A percentile compares a stretch with the other conserved stretches of the same genome.
Evolutionary conservation across 1,140 invertebrate species (phyloP).

Genomic region (Drosophila micromelanica): DNA sequence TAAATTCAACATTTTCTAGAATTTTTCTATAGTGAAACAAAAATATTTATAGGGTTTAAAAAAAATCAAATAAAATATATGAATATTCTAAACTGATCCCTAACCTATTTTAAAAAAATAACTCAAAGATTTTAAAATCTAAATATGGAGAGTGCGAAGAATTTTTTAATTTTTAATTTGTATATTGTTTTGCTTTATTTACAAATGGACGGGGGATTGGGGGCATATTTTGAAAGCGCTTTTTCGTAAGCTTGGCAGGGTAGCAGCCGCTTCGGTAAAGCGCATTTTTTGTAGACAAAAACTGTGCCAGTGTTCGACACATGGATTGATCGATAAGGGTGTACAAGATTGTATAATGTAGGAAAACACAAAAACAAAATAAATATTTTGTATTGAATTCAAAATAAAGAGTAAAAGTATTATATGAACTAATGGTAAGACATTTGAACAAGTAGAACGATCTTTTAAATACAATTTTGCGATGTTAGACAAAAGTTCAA

Average conservation of each 20-base stretch:
- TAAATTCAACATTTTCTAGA: neutral
- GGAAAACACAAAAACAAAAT: constrained; percentile 2
- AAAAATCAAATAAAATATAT: too few species aligned
- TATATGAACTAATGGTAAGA: constrained; percentile 25
- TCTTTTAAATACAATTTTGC: constrained; percentile 25
- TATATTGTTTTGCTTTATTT: constrained; percentile 18
- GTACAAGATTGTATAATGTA: constrained; percentile 9
- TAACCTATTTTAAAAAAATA: neutral
- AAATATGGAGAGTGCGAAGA: constrained; percentile 43
- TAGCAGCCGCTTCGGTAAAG: constrained; percentile 20
- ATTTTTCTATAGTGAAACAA: too few species aligned
- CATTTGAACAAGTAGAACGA: constrained; percentile 31
- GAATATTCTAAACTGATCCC: too few species aligned
- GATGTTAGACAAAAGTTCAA: constrained; percentile 46
- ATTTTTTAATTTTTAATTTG: constrained; percentile 45
- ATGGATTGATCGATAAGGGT: neutral
- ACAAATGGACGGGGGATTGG: constrained; percentile 10
- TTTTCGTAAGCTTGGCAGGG: constrained; percentile 32
- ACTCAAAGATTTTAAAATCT: constrained; percentile 3
- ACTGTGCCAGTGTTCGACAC: constrained; percentile 13
- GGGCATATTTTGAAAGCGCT: constrained; percentile 17
- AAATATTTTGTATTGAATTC: constrained; percentile 6
- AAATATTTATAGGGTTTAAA: too few species aligned
- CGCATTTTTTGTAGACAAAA: constrained; percentile 18
- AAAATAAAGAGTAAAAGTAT: constrained; percentile 23